Percentiles rank a stretch among this genome's conserved stretches.
phyloP scores from a whole-genome alignment of 2,113 vertebrate species.

The Arothron firmamentum region DNA sequence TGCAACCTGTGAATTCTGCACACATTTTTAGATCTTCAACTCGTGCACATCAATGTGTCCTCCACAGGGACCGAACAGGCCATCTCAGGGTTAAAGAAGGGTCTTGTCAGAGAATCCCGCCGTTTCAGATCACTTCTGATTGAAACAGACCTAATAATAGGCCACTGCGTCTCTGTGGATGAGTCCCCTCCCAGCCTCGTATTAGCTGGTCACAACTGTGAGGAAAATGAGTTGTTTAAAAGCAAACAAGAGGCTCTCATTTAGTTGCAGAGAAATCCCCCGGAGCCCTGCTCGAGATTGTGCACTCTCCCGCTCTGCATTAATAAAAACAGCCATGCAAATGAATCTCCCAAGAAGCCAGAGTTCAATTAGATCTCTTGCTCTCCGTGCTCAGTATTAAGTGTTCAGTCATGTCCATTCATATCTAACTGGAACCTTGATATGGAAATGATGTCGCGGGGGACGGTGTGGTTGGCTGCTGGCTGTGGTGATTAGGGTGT shows the following conservation, averaged over 20 bases:
- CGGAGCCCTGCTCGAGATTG: slow-evolving; percentile 1
- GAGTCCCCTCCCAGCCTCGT: slow-evolving; percentile 8
- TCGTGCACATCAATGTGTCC: too few relatives aligned
- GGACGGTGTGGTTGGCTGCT: slow-evolving; percentile 6
- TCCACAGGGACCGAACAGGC: not conserved
- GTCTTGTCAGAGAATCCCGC: slow-evolving; percentile 30
- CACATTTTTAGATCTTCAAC: too few relatives aligned
- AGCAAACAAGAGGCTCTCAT: slow-evolving; percentile 16
- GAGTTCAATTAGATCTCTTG: slow-evolving; percentile 32
- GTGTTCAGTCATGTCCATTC: slow-evolving; percentile 22
- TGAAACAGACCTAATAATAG: slow-evolving; percentile 35
- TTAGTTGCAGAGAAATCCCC: slow-evolving; percentile 10
- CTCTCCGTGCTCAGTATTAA: slow-evolving; percentile 9
- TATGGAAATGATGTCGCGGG: slow-evolving; percentile 32
- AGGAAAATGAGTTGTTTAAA: slow-evolving; percentile 18
- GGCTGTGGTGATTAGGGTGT: too few relatives aligned
- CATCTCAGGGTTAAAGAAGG: slow-evolving; percentile 33
- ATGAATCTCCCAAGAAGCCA: slow-evolving; percentile 32
- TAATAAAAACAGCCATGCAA: slow-evolving; percentile 31
- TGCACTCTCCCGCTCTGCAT: slow-evolving; percentile 1
- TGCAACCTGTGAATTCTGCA: too few relatives aligned
- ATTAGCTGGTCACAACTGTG: not conserved
- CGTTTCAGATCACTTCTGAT: slow-evolving; percentile 44
- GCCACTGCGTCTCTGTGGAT: slow-evolving; percentile 29
- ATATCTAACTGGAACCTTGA: slow-evolving; percentile 16